Percentiles rank a stretch among this genome's conserved stretches.
phyloP scores from a whole-genome alignment of 1,140 invertebrate genomes.

The Chymomyza costata region DNA sequence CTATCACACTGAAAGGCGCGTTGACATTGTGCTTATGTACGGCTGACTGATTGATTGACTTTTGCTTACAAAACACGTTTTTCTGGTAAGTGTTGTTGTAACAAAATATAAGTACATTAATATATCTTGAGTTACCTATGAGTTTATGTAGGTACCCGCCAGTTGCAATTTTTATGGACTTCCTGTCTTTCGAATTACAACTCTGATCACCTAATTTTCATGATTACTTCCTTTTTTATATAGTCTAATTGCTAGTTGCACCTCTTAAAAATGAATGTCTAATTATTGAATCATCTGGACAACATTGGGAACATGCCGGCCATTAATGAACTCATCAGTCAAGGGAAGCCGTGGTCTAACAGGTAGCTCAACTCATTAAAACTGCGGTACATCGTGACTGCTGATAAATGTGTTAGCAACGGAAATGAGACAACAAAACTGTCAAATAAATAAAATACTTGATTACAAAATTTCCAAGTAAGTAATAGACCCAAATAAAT shows the following conservation, averaged over 20 bases:
- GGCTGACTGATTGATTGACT: constrained; percentile 28
- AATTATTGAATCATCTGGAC: constrained; percentile 57
- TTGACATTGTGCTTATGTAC: constrained; percentile 34
- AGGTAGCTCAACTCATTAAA: neutral
- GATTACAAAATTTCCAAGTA: constrained; percentile 57
- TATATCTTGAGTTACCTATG: too few species aligned
- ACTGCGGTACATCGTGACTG: neutral
- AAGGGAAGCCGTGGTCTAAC: too few species aligned
- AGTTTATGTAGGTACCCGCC: too few species aligned
- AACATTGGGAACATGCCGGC: constrained; percentile 50
- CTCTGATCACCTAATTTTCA: constrained; percentile 61
- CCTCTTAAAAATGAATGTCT: constrained; percentile 30
- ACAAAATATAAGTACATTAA: neutral
- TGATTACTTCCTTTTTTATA: constrained; percentile 55
- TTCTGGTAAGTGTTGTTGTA: too few species aligned
- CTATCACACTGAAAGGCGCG: constrained; percentile 40
- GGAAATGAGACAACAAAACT: constrained; percentile 60
- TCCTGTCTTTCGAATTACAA: constrained; percentile 46
- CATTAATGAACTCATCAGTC: constrained; percentile 60
- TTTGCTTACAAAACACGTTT: too few species aligned
- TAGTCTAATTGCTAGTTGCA: constrained; percentile 61
- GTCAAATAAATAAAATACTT: constrained; percentile 34
- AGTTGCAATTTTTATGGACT: constrained; percentile 17
- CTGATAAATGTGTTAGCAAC: constrained; percentile 9
- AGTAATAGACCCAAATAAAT: constrained; percentile 68